Evolutionary conservation across 1,140 invertebrate species (phyloP), one percentile per base, ranked within the genome.

Genomic region (Drosophila lini): DNA sequence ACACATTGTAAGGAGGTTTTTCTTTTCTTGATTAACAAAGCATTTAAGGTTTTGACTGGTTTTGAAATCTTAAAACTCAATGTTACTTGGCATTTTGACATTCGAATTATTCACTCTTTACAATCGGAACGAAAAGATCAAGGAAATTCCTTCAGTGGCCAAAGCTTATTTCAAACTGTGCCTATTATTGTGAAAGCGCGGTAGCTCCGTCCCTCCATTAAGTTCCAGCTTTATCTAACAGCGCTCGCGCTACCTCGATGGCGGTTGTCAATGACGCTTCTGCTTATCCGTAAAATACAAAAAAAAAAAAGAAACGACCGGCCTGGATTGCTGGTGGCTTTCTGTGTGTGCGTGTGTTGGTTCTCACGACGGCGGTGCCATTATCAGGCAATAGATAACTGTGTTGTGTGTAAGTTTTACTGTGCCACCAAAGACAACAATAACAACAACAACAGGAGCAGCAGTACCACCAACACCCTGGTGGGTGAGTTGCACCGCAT

Each of bases 331-430:
- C 36, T 38, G 45, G 36, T 61, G 42, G 42, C 36, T 40, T 31
- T 61, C 25, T 16, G 44, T 32, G 31, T 45, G 10, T 62, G 44
- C 34, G 50, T 65, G 25, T 41, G 22, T 41, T 34, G 61, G 59
- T 75, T 48, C 77, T 75, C 67, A 74, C 59, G 41, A 36, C 52
- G 41, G 36, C 13, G 70, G 71, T 36, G 40, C 44, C 57, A 52
- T 77, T 77, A 77, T 77, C 74, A 77, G 74, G 28, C 7, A 19
- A 76, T 76, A 77, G 74, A 77, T 77, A 77, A 77, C 73, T 76
- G n/a, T 55, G 34, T 38, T 38, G 50, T 47, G 60, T 48, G 52
- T 65, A 58, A 58, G 69, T 69, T 69, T 69, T 25, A 15, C 28
- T 65, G 62, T 73, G 69, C 52, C 67, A 59, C 69, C 69, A 71